phyloP scores from a whole-genome alignment of 2,113 vertebrate genomes.

The Clarias gariepinus region DNA sequence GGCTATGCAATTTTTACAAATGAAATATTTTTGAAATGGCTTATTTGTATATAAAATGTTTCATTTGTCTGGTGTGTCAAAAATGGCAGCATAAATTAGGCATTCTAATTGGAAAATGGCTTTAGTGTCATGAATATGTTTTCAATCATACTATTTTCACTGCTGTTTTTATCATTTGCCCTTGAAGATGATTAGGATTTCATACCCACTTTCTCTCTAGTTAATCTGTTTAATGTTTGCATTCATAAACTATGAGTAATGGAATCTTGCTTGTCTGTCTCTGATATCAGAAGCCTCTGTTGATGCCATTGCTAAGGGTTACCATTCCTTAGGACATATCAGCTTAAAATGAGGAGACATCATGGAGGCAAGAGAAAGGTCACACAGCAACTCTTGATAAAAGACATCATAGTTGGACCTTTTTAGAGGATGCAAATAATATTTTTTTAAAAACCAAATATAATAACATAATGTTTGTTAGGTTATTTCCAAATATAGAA shows the following conservation, averaged over 20 bases:
- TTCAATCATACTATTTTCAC: background rate
- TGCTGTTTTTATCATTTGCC: conserved; percentile 17
- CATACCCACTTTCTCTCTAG: conserved; percentile 23
- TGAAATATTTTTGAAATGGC: background rate
- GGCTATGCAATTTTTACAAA: background rate
- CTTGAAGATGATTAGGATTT: conserved; percentile 19
- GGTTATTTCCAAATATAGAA: background rate
- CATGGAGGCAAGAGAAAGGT: conserved; percentile 15
- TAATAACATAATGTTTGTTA: background rate
- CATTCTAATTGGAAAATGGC: background rate
- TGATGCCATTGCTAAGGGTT: conserved; percentile 38
- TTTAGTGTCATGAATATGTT: background rate
- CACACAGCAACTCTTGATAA: conserved; percentile 31
- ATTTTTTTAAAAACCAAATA: background rate
- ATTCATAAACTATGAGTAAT: conserved; percentile 32
- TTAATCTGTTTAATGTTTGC: conserved; percentile 23
- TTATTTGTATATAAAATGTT: background rate
- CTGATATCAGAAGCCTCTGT: conserved; percentile 31
- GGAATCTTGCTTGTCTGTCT: conserved; percentile 36
- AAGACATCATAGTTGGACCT: background rate
- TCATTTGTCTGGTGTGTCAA: background rate
- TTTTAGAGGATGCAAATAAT: background rate
- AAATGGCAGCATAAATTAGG: background rate
- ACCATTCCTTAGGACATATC: conserved; percentile 21
- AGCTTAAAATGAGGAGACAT: conserved; percentile 25